Evolutionary conservation across 2,797 vertebrate genomes (phyloP).

Genomic region (Chaunax sp.): DNA sequence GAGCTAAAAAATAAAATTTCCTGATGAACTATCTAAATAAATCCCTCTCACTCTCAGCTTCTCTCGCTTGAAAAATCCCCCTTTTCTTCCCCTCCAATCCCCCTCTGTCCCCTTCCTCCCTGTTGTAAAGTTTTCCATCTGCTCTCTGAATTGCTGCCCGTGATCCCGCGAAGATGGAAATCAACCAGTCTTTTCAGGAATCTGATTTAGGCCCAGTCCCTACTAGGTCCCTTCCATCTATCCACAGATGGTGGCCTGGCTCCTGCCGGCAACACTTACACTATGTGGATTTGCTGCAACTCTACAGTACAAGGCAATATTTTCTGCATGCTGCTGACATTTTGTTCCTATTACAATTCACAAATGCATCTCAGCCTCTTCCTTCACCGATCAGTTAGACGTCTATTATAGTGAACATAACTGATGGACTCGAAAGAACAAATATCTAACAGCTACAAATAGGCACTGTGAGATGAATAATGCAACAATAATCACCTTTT

Average conservation of each 20-base stretch:
- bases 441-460: slow-evolving; percentile 40
- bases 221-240: slow-evolving; percentile 27
- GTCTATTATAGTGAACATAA: slow-evolving; percentile 33
- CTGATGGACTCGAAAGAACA: slow-evolving; percentile 49
- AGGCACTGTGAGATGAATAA: slow-evolving; percentile 43
- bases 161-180: slow-evolving; percentile 70
- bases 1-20: slow-evolving; percentile 57
- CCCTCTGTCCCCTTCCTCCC: slow-evolving; percentile 36
- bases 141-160: slow-evolving; percentile 63
- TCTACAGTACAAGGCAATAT: slow-evolving; percentile 50
- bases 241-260: slow-evolving; percentile 62
- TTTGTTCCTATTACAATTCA: slow-evolving; percentile 17
- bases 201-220: slow-evolving; percentile 56
- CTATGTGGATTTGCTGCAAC: slow-evolving; percentile 43
- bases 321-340: slow-evolving; percentile 37
- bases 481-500: slow-evolving; percentile 28
- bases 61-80: slow-evolving; percentile 13
- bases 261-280: slow-evolving; percentile 62
- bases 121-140: slow-evolving; percentile 72
- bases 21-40: slow-evolving; percentile 49
- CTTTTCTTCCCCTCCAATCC: slow-evolving; percentile 18
- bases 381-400: slow-evolving; percentile 14
- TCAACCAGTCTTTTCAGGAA: slow-evolving; percentile 63
- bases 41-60: slow-evolving; percentile 40
- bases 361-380: slow-evolving; percentile 34